phyloP scores from a whole-genome alignment of 2,888 invertebrate species.

The Rhamnusium bicolor region DNA sequence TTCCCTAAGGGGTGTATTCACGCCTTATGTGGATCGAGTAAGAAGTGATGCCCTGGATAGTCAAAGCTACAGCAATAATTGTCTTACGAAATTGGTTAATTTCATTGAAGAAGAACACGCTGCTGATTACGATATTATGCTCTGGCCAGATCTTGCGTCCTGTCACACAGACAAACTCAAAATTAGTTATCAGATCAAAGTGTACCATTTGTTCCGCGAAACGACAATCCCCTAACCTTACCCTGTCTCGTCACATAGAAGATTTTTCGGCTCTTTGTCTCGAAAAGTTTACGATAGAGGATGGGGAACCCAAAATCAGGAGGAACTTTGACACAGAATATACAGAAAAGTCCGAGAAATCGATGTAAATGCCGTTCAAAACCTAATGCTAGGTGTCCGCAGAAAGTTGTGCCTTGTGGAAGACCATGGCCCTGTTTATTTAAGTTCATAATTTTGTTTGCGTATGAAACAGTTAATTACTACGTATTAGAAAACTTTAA shows the following conservation, averaged over 20 bases:
- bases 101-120: background rate
- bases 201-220: background rate
- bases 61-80: background rate
- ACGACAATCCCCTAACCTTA: background rate
- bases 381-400: too few relatives aligned
- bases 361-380: too few relatives aligned
- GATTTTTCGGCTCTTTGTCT: background rate
- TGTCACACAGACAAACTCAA: slow-evolving; percentile 1
- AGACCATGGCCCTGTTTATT: too few relatives aligned
- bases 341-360: too few relatives aligned
- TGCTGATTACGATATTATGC: background rate
- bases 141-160: background rate
- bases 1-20: too few relatives aligned
- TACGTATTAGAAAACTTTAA: too few relatives aligned
- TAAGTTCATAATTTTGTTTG: too few relatives aligned
- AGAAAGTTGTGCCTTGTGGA: too few relatives aligned
- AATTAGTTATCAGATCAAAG: background rate
- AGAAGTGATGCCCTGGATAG: background rate
- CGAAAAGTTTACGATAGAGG: background rate
- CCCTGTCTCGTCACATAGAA: background rate
- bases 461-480: too few relatives aligned
- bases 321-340: too few relatives aligned
- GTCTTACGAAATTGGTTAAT: background rate
- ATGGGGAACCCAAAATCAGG: too few relatives aligned
- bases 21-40: background rate